Evolutionary conservation across 2,797 vertebrate species (phyloP).

Genomic region (Ibycter americanus): DNA sequence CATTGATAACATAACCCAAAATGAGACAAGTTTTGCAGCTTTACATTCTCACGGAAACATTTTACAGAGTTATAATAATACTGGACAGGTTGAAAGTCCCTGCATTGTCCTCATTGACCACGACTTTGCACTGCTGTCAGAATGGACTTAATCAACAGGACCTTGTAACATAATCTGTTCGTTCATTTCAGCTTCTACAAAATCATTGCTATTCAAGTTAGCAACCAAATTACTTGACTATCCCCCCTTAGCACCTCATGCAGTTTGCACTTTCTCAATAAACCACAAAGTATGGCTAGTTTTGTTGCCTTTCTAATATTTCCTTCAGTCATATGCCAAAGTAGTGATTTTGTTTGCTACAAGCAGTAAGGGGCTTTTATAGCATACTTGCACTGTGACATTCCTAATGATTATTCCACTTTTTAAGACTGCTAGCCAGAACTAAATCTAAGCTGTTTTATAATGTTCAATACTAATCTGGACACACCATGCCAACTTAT

Average conservation of each 20-base stretch:
- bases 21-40: neutral
- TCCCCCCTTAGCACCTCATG: neutral
- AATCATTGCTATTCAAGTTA: neutral
- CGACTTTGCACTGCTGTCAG: neutral
- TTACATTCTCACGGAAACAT: neutral
- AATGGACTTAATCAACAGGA: neutral
- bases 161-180: neutral
- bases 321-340: neutral
- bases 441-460: slow-evolving; percentile 29
- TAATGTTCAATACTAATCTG: slow-evolving; percentile 34
- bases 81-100: neutral
- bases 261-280: neutral
- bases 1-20: neutral
- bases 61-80: neutral
- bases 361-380: neutral
- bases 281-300: neutral
- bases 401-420: slow-evolving; percentile 17
- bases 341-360: neutral
- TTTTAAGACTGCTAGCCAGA: slow-evolving; percentile 28
- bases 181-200: neutral
- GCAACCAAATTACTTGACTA: neutral
- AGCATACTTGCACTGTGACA: neutral
- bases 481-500: slow-evolving; percentile 20
- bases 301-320: neutral
- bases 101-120: neutral